Base-by-base conservation (phyloP, 2,113 vertebrate genomes). In the Turnix velox region DNA sequence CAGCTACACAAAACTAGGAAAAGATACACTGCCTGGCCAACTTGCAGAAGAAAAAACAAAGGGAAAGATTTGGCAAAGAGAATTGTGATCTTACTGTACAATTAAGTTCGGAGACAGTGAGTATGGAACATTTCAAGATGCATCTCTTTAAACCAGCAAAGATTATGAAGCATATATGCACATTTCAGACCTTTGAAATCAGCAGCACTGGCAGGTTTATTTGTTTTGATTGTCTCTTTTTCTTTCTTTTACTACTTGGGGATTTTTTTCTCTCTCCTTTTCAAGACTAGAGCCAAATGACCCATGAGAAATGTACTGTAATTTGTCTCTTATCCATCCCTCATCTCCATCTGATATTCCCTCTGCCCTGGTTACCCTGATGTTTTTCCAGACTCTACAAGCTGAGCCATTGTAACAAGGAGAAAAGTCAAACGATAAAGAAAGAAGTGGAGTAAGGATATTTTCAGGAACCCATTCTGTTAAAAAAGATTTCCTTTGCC, bases 291-390 rank as follows among this genome's bases (percentile, higher is more conserved):
- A 91, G 95, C 95, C 94, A 96, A 96, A 95, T 95, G 93, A 95
- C 95, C 95, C 95, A 95, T 96, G 95, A 96, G 93, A 96, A 95
- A 96, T 78, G 79, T 93, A 78, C 95, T 93, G 85, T 88, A 95
- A 94, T 96, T 94, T 84, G 84, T 91, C 91, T 92, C 92, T 93
- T 95, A 96, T 97, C 96, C 90, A 87, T 67, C 82, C 65, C 68
- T 96, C 95, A 96, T 96, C 95, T 96, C 93, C 91, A 95, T 94
- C 94, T 96, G 96, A 96, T 97, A 96, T 92, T 95, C 92, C 68
- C 92, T 95, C 94, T 94, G 94, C 93, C 96, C 96, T 96, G 78
- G 76, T 84, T 96, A 96, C 95, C 95, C 96, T 96, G 95, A 97
- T 96, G 95, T 96, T 97, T 97, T 97, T 93, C 95, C 92, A 96